These are phyloP conservation scores for Hippasteria phrygiana DNA, from an alignment of 53 echinoderm and acorn worm species.

Conservation along the genomic window DNA sequence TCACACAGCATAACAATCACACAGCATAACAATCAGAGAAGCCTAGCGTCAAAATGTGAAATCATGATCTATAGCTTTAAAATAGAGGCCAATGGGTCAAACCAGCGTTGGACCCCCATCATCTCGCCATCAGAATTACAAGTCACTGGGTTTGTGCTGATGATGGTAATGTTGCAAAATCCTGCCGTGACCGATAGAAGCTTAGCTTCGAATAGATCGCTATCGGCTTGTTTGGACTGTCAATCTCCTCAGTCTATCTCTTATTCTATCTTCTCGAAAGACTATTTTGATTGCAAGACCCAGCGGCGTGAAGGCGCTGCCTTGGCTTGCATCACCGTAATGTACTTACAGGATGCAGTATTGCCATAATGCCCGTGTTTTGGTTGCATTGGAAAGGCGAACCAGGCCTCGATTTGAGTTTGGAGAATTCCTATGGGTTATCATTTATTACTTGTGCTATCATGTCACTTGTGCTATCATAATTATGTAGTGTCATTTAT, in stretches of 20 bases:
- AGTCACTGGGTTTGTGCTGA: background rate
- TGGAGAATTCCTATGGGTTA: no score
- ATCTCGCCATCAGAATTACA: no score
- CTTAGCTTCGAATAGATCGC: background rate
- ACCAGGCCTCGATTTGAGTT: no score
- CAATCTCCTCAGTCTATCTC: background rate
- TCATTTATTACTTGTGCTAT: no score
- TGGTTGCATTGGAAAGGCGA: no score
- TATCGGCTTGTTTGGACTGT: background rate
- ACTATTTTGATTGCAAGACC: background rate
- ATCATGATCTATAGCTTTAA: background rate
- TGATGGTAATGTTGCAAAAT: background rate
- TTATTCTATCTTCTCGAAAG: background rate
- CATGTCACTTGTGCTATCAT: no score
- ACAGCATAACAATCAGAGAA: background rate
- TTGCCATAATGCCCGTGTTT: no score
- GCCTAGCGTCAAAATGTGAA: background rate
- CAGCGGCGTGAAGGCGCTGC: background rate
- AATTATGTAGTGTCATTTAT: no score
- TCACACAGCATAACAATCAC: no score
- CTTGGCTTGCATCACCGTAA: background rate
- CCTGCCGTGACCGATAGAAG: background rate
- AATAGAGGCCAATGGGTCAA: no score
- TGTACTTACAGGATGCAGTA: background rate
- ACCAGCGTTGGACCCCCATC: no score